Evolutionary conservation across 2,888 invertebrate genomes (phyloP), one percentile per base, ranked within the genome.

Genomic region (Dynastes hyllus): DNA sequence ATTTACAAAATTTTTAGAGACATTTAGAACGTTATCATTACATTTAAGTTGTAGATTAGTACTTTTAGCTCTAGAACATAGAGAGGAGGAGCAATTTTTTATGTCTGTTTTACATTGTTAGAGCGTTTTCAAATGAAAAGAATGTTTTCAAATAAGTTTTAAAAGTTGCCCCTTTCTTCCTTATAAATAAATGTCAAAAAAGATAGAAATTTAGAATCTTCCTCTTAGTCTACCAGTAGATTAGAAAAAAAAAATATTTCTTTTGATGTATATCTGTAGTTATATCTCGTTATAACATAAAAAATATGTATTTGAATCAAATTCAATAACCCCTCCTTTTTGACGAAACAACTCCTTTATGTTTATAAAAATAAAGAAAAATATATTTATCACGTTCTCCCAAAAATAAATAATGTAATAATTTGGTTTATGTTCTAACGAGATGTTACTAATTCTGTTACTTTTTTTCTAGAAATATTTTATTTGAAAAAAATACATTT

Each of bases 261-360:
- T 29, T 75, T 16, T 55, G 79, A 45, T 45, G 32, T 45, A 45
- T 45, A 8, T 45, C 81, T 79, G 91, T 91, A 91, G 91, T 91
- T 90, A 91, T 91, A 92, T 92, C 93, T 93, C 92, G 92, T 93
- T 93, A 92, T 91, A 91, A 91, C 89, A 89, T 90, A 90, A 90
- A 84, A 77, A 80, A 79, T 79, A 66, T 45, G 8, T 11, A 53
- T 77, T 78, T 50, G 50, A 70, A 73, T 81, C 84, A 22, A 58
- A 58, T n/a, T 16, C 2, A 16, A 2, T 58, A 8, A 5, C 55
- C 55, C 55, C 27, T 58, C 22, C 16, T 53, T 53, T 58, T 58
- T 58, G 3, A 22, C 22, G 9, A 58, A 27, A 58, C 0, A 58
- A 58, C 3, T 4, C 8, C 13, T 45, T 11, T 45, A 45, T 16